Evolutionary conservation across 2,113 vertebrate species (phyloP), one percentile per base, ranked within the genome.

Genomic region (Urocitellus parryii): DNA sequence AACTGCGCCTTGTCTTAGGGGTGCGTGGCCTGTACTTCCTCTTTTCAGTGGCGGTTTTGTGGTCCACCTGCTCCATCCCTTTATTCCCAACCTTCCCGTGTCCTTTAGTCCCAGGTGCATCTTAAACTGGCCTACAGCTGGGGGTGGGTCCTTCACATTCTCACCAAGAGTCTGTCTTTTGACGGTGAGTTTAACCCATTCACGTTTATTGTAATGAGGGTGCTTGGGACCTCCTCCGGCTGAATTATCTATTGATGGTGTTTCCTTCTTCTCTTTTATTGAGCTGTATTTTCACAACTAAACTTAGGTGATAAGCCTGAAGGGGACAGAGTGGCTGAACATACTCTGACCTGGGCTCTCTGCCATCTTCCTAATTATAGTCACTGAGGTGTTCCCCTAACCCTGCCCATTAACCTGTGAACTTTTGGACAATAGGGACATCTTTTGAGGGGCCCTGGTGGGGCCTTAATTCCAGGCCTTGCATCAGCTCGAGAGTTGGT

Each of bases 311-410:
- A 16, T n/a, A 84, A 88, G 3, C n/a, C 73, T 63, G 32, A 78
- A 48, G 53, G n/a, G 58, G 65, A 51, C 29, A 90, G 67, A 79
- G 45, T 39, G 56, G 6, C 48, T 94, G 56, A 76, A 85, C 88
- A 91, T 42, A 81, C n/a, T 8, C 67, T 89, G 81, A 32, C 14
- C 34, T 45, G 37, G 42, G n/a, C 68, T 32, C 29, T 80, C 42
- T 68, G 34, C 51, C 74, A 86, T 95, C 56, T 80, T 91, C 37
- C 29, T 70, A 86, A 94, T 97, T 90, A 85, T n/a, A 96, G 78
- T 68, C 34, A 63, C 9, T 82, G 74, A n/a, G 27, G 16, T 88
- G 61, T 45, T 95, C 91, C 73, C 56, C 76, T 76, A 56, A 81
- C 63, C 63, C 81, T 89, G 4, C 22, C 58, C 67, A 29, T 79